phyloP scores from a whole-genome alignment of 2,888 invertebrate species.

The Eristalis intricaria region DNA sequence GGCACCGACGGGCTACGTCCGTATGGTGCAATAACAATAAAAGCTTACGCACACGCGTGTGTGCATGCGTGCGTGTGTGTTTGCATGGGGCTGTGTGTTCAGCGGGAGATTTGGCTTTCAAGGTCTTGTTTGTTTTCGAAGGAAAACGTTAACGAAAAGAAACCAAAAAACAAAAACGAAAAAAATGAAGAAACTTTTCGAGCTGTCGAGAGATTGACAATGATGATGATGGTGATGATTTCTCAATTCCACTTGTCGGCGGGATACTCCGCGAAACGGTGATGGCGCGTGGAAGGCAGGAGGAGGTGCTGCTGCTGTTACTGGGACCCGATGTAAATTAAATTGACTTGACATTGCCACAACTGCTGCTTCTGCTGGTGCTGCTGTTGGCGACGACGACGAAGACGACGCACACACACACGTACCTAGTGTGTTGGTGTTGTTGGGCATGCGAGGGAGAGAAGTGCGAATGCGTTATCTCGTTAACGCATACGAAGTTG shows the following conservation, averaged over 20 bases:
- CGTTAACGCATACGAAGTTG: slow-evolving; percentile 64
- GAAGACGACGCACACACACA: background rate
- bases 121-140: slow-evolving; percentile 56
- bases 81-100: slow-evolving; percentile 2
- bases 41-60: background rate
- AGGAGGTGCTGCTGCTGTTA: background rate
- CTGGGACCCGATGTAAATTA: slow-evolving; percentile 1
- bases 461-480: slow-evolving; percentile 51
- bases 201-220: slow-evolving; percentile 2
- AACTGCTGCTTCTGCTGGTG: background rate
- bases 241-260: slow-evolving; percentile 8
- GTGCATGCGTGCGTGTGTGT: background rate
- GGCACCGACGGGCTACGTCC: background rate
- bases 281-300: background rate
- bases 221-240: background rate
- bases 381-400: background rate
- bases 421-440: background rate
- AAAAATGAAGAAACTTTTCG: background rate
- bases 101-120: slow-evolving; percentile 57
- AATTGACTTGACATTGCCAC: slow-evolving; percentile 59
- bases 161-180: background rate
- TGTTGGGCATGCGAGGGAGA: slow-evolving; percentile 22
- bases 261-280: background rate
- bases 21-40: slow-evolving; percentile 2
- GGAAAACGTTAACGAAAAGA: background rate